Base-by-base conservation (phyloP, 2,888 invertebrate species). In the Spilarctia lutea region DNA sequence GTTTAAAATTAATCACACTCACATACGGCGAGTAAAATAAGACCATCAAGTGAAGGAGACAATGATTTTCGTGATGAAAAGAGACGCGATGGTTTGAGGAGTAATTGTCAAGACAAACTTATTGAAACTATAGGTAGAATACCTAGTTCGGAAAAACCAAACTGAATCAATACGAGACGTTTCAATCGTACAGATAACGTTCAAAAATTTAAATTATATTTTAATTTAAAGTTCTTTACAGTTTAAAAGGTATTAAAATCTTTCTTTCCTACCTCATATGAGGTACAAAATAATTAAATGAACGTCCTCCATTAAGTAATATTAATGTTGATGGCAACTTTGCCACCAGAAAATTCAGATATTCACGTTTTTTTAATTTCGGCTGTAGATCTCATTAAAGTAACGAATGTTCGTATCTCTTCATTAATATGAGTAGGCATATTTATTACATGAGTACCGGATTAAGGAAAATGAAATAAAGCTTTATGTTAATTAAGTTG, bases 371-470 rank as follows among this genome's bases (percentile, higher is more conserved):
- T 72, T 69, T 75, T 72, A 68, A 71, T 71, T 76, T 76, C 20
- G 65, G 67, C 67, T 67, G 67, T 67, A 65, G 73, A 73, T 71
- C 73, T 76, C 76, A 73, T 76, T 76, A 76, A 39, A 42, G 70
- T 76, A 73, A 76, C 73, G 70, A 73, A 72, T 71, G 11, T 71
- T 73, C 65, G 68, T 48, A 18, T 65, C 66, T 67, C 52, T 70
- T 75, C 67, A 73, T 70, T 69, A 72, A 70, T 52, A 35, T 52
- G 63, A 67, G 70, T 71, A 42, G 56, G 56, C 30, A 63, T 30
- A 30, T 63, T 16, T 63, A 27, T 63, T 69, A 65, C 30, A 33
- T 65, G 20, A 75, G 30, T n/a, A 8, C 45, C 24, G n/a, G 3
- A 75, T 68, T 56, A 65, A 65, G 65, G 65, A 68, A 72, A 56